Percentiles rank a stretch among this genome's conserved stretches.
Evolutionary conservation across 2,113 vertebrate species (phyloP).

Genomic region (Cyprinus carpio): DNA sequence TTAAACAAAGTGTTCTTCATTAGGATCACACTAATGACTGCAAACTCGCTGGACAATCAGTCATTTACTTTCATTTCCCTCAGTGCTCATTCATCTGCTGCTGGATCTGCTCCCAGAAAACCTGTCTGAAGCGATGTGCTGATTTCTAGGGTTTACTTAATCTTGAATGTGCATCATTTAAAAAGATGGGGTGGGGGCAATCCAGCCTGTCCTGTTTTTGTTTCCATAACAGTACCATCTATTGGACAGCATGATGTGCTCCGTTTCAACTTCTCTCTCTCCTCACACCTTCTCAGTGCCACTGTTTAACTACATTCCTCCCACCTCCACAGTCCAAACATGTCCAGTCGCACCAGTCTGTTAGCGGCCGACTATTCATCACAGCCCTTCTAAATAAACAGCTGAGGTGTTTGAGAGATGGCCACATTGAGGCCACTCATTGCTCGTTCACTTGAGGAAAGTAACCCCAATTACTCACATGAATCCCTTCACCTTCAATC

Average conservation of each 20-base stretch:
- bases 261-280: not conserved
- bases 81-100: conserved; percentile 1
- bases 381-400: conserved; percentile 70
- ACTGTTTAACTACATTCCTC: conserved; percentile 75
- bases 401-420: conserved; percentile 68
- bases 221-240: not conserved
- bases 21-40: not conserved
- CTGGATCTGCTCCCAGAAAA: conserved; percentile 14
- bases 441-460: not conserved
- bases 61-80: conserved; percentile 6
- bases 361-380: conserved; percentile 69
- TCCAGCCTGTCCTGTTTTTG: not conserved
- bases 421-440: not conserved
- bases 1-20: conserved; percentile 5
- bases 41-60: not conserved
- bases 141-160: not conserved
- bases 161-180: not conserved
- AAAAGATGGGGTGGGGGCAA: not conserved
- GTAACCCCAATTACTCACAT: not conserved
- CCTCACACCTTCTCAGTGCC: conserved; percentile 41
- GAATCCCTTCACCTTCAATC: not conserved
- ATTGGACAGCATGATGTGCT: not conserved
- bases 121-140: not conserved
- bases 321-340: conserved; percentile 70
- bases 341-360: conserved; percentile 68